Evolutionary conservation across 1,140 invertebrate genomes (phyloP).

Genomic region (Zaprionus nigranus): DNA sequence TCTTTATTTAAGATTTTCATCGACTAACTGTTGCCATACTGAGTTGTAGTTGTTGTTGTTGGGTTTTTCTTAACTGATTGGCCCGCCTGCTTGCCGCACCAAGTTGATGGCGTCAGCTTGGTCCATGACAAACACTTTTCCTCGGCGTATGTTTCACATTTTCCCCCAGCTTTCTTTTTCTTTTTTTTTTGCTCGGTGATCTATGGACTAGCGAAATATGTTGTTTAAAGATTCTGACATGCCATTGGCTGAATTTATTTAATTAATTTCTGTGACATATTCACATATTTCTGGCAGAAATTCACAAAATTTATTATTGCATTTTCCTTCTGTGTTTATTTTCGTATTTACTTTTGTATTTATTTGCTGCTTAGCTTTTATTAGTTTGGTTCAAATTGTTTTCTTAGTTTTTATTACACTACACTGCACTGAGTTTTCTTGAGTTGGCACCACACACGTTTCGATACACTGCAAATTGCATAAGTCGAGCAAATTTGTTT

Average conservation of each 20-base stretch:
- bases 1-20: constrained; percentile 17
- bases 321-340: constrained; percentile 16
- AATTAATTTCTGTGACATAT: constrained; percentile 38
- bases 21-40: constrained; percentile 8
- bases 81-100: constrained; percentile 19
- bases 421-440: constrained; percentile 2
- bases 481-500: constrained; percentile 21
- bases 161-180: constrained; percentile 13
- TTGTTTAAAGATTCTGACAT: constrained; percentile 49
- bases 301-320: constrained; percentile 17
- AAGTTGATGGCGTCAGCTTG: constrained; percentile 63
- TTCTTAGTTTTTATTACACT: constrained; percentile 6
- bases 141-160: constrained; percentile 18
- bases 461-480: constrained; percentile 24
- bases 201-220: constrained; percentile 61
- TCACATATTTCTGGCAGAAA: constrained; percentile 35
- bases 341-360: constrained; percentile 2
- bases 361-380: neutral
- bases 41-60: constrained; percentile 18
- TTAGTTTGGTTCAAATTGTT: constrained; percentile 17
- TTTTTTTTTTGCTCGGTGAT: constrained; percentile 42
- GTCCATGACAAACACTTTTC: constrained; percentile 53
- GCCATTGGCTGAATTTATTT: constrained; percentile 66
- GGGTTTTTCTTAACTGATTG: constrained; percentile 28
- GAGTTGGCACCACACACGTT: constrained; percentile 18